Conservation (phyloP, 2,113 vertebrate species). For the Passer montanus region DNA sequence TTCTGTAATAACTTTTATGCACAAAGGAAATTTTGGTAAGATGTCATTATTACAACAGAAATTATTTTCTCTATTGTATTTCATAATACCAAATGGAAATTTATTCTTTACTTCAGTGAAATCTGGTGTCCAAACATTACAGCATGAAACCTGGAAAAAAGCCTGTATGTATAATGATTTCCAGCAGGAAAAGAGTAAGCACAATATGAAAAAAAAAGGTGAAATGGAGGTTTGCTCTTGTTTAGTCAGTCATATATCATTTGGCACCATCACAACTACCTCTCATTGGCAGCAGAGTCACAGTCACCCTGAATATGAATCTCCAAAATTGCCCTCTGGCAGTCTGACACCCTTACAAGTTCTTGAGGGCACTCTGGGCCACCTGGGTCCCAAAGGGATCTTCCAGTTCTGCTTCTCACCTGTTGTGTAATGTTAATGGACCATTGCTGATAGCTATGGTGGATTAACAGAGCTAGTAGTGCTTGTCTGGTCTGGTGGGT, state of each 20-base stretch:
- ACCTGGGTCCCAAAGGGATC: not conserved
- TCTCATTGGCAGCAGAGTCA: not conserved
- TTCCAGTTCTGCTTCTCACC: not conserved
- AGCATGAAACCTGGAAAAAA: not conserved
- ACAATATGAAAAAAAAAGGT: not conserved
- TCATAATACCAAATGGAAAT: conserved; percentile 16
- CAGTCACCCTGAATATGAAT: not conserved
- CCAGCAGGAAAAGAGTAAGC: not conserved
- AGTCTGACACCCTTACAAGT: not conserved
- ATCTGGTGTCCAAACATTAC: not conserved
- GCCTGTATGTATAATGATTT: not conserved
- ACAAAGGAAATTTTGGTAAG: conserved; percentile 62
- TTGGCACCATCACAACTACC: not conserved
- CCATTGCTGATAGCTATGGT: not conserved
- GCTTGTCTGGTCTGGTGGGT: not conserved
- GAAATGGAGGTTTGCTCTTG: not conserved
- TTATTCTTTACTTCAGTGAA: not conserved
- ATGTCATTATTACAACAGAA: conserved; percentile 38
- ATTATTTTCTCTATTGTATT: conserved; percentile 48
- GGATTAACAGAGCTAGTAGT: conserved; percentile 8
- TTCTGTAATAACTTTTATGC: conserved; percentile 59
- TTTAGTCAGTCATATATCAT: not conserved
- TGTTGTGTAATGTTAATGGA: not conserved
- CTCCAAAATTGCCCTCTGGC: not conserved
- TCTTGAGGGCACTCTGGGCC: not conserved